These are phyloP conservation scores for Aulostomus chinensis DNA, from an alignment of 2,797 vertebrate species.

Conservation along the genomic window DNA sequence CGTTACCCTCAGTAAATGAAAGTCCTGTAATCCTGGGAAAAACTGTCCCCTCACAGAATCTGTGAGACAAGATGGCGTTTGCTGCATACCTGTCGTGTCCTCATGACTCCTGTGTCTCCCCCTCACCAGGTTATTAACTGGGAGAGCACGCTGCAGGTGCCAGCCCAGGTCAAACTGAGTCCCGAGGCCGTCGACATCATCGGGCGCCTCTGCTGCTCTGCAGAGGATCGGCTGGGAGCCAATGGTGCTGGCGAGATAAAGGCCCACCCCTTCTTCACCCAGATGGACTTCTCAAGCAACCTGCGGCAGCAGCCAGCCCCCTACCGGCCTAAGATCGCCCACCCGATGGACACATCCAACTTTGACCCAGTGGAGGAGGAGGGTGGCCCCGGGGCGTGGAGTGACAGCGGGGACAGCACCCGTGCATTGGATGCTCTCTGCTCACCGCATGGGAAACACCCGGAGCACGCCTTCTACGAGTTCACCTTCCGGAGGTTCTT, in stretches of 20 bases:
- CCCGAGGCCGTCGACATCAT: slow-evolving; percentile 94
- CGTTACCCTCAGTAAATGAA: no score
- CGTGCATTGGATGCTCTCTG: slow-evolving; percentile 88
- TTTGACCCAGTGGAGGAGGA: slow-evolving; percentile 98
- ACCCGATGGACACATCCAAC: slow-evolving; percentile 99
- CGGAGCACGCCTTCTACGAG: slow-evolving; percentile 97
- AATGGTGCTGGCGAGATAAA: slow-evolving; percentile 95
- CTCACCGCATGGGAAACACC: slow-evolving; percentile 88
- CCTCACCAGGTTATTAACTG: slow-evolving; percentile 93
- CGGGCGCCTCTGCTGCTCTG: slow-evolving; percentile 91
- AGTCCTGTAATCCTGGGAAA: no score
- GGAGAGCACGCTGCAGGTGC: slow-evolving; percentile 97
- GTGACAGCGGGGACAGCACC: slow-evolving; percentile 88
- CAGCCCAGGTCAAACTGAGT: slow-evolving; percentile 92
- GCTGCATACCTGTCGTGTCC: not conserved
- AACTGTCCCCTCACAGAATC: no score
- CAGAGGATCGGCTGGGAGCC: slow-evolving; percentile 90
- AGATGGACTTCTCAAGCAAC: slow-evolving; percentile 92
- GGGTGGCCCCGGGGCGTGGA: slow-evolving; percentile 84
- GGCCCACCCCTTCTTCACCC: slow-evolving; percentile 90
- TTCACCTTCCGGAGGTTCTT: slow-evolving; percentile 99
- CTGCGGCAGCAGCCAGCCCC: slow-evolving; percentile 94
- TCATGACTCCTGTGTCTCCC: not conserved
- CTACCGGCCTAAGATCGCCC: slow-evolving; percentile 94
- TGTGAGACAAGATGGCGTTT: no score